Percentiles rank a stretch among this genome's conserved stretches.
phyloP scores from a whole-genome alignment of 2,888 invertebrate species.

The Nudaria mundana region DNA sequence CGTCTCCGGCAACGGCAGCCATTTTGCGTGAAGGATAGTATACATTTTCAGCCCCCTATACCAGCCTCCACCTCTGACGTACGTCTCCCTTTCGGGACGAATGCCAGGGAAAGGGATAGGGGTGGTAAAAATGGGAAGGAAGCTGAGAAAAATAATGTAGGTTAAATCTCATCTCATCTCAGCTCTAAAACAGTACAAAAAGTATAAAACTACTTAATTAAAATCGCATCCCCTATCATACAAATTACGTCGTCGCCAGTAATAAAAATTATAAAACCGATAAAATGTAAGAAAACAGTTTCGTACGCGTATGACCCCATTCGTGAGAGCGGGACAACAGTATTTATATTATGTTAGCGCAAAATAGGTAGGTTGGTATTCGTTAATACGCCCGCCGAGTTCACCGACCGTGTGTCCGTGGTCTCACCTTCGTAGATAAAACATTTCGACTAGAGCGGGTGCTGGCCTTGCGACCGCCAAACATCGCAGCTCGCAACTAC shows the following conservation, averaged over 20 bases:
- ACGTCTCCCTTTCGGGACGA: too few relatives aligned
- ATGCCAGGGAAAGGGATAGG: too few relatives aligned
- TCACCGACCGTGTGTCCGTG: slow-evolving; percentile 71
- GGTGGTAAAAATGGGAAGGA: too few relatives aligned
- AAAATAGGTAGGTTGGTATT: slow-evolving; percentile 58
- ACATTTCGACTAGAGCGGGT: slow-evolving; percentile 57
- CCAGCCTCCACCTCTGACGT: too few relatives aligned
- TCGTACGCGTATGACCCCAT: slow-evolving; percentile 34
- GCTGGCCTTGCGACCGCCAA: slow-evolving; percentile 36
- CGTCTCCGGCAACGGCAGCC: too few relatives aligned
- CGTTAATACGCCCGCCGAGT: slow-evolving; percentile 53
- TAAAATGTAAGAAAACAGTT: slow-evolving; percentile 14
- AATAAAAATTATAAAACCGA: slow-evolving; percentile 15
- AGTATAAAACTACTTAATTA: background rate
- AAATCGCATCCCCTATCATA: background rate
- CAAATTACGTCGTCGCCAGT: background rate
- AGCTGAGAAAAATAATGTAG: too few relatives aligned
- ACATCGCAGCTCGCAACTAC: slow-evolving; percentile 39
- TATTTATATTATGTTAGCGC: slow-evolving; percentile 41
- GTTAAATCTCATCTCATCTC: too few relatives aligned
- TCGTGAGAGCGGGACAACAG: slow-evolving; percentile 44
- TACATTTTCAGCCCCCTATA: too few relatives aligned
- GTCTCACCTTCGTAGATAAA: slow-evolving; percentile 76
- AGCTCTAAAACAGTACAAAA: too few relatives aligned
- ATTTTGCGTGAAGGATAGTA: too few relatives aligned